These are phyloP conservation scores for Drosophila cracens DNA, from an alignment of 2,888 invertebrate genomes.

Conservation along the genomic window DNA sequence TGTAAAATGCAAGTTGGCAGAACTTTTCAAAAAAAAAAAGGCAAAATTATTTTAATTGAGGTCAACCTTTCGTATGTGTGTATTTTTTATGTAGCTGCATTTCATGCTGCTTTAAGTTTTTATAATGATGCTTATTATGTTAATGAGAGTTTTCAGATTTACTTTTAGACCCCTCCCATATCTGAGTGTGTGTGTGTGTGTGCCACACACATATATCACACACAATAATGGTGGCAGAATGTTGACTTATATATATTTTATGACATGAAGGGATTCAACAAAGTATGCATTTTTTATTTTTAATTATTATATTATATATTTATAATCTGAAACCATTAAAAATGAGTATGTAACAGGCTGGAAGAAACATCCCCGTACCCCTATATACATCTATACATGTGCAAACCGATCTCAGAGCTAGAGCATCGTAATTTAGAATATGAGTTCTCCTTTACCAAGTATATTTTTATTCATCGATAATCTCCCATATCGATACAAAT, in stretches of 20 bases:
- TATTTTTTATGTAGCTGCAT: conserved; percentile 43
- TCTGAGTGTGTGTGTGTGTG: neutral
- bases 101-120: conserved; percentile 67
- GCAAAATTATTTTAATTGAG: conserved; percentile 69
- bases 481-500: neutral
- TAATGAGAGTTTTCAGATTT: conserved; percentile 64
- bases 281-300: neutral
- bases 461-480: neutral
- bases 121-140: conserved; percentile 71
- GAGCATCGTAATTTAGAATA: neutral
- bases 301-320: neutral
- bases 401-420: neutral
- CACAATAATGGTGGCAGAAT: neutral
- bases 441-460: neutral
- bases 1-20: conserved; percentile 55
- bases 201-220: conserved; percentile 2
- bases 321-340: neutral
- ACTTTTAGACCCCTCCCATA: neutral
- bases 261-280: neutral
- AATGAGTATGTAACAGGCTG: neutral
- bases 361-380: neutral
- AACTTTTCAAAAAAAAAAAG: conserved; percentile 54
- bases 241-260: neutral
- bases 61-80: conserved; percentile 49
- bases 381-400: neutral